These are phyloP conservation scores for Pachycephus smyrnensis DNA, from an alignment of 2,888 invertebrate genomes.

Conservation along the genomic window DNA sequence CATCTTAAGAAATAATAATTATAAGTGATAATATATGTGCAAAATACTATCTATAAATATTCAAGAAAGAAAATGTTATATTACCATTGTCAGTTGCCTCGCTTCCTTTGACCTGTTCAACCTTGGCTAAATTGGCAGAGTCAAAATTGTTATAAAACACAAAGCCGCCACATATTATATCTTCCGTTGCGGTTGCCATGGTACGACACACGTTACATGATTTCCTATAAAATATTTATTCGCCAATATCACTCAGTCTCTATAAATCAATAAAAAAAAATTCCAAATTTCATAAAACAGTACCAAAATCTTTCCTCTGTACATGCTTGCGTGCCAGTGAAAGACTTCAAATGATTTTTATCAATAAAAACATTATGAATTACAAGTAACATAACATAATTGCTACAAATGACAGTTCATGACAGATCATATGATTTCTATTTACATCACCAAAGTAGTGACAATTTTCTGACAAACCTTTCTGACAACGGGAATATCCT, in stretches of 20 bases:
- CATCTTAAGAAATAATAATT: conserved; percentile 5
- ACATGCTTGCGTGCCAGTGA: not conserved
- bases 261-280: conserved; percentile 48
- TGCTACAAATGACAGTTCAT: conserved; percentile 64
- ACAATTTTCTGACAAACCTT: conserved; percentile 64
- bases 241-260: conserved; percentile 59
- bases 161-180: conserved; percentile 78
- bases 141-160: conserved; percentile 90
- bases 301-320: not conserved
- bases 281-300: conserved; percentile 14
- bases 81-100: conserved; percentile 56
- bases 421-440: conserved; percentile 38
- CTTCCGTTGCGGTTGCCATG: conserved; percentile 64
- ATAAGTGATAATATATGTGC: conserved; percentile 22
- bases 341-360: not conserved
- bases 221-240: conserved; percentile 59
- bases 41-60: conserved; percentile 2
- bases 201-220: conserved; percentile 52
- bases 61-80: not conserved
- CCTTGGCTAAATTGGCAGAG: conserved; percentile 88
- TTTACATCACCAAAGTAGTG: conserved; percentile 69
- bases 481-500: not conserved
- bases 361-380: not conserved
- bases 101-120: conserved; percentile 74
- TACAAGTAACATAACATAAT: conserved; percentile 53